Evolutionary conservation across 2,797 vertebrate genomes (phyloP).

Genomic region (Anabas testudineus): DNA sequence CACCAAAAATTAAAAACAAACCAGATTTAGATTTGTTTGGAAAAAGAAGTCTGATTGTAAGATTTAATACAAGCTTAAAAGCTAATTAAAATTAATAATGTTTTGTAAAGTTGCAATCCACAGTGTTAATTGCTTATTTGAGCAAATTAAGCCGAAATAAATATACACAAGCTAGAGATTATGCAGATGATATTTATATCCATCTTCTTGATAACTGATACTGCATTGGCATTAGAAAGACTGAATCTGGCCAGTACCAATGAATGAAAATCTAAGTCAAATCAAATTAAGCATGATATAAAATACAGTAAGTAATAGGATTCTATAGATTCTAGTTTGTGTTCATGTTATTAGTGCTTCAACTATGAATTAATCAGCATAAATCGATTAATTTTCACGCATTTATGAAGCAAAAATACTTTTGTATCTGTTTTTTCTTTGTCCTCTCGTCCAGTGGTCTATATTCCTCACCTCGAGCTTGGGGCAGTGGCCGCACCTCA

Average conservation of each 20-base stretch:
- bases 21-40: neutral
- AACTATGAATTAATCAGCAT: too few relatives aligned
- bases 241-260: constrained; percentile 3
- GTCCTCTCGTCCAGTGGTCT: neutral
- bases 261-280: constrained; percentile 8
- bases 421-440: too few relatives aligned
- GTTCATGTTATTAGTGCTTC: too few relatives aligned
- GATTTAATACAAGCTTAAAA: constrained; percentile 41
- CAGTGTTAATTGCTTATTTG: constrained; percentile 42
- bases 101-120: constrained; percentile 8
- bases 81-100: constrained; percentile 43
- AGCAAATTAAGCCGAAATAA: constrained; percentile 36
- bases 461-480: constrained; percentile 89
- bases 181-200: constrained; percentile 8
- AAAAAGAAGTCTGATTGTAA: constrained; percentile 17
- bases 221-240: neutral
- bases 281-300: too few relatives aligned
- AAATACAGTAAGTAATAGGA: too few relatives aligned
- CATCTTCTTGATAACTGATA: constrained; percentile 8
- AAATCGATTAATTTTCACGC: too few relatives aligned
- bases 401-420: too few relatives aligned
- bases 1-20: neutral
- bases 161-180: constrained; percentile 34
- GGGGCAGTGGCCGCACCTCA: constrained; percentile 93
- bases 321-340: too few relatives aligned